Conservation (phyloP, 2,797 vertebrate species). For the Eutrigla gurnardus region DNA sequence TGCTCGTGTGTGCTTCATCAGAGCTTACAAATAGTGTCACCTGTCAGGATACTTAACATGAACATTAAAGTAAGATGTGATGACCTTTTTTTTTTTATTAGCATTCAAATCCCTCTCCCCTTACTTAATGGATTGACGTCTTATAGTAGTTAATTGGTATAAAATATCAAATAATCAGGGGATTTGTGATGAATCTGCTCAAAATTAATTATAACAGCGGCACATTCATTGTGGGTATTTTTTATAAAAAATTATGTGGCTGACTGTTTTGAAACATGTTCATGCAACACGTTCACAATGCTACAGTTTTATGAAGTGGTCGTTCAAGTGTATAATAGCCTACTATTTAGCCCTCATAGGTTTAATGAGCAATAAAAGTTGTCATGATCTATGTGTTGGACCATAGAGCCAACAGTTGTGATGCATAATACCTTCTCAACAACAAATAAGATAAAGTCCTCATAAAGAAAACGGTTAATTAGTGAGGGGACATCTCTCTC, state of each 20-base stretch:
- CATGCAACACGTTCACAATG: background rate
- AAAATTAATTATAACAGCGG: background rate
- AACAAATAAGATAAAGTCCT: background rate
- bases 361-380: background rate
- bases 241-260: background rate
- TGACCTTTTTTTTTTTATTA: background rate
- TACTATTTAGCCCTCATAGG: no score
- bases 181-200: background rate
- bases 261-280: background rate
- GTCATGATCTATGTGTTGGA: background rate
- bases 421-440: background rate
- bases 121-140: background rate
- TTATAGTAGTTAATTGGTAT: background rate
- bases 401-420: background rate
- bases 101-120: no score
- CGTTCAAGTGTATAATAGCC: background rate
- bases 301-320: background rate
- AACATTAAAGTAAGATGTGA: background rate
- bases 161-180: background rate
- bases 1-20: conserved; percentile 6
- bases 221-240: conserved; percentile 5
- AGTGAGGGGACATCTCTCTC: background rate
- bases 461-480: background rate
- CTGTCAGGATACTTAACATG: background rate
- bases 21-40: conserved; percentile 16